phyloP scores from a whole-genome alignment of 1,140 invertebrate genomes.

The Cotesia vestalis region DNA sequence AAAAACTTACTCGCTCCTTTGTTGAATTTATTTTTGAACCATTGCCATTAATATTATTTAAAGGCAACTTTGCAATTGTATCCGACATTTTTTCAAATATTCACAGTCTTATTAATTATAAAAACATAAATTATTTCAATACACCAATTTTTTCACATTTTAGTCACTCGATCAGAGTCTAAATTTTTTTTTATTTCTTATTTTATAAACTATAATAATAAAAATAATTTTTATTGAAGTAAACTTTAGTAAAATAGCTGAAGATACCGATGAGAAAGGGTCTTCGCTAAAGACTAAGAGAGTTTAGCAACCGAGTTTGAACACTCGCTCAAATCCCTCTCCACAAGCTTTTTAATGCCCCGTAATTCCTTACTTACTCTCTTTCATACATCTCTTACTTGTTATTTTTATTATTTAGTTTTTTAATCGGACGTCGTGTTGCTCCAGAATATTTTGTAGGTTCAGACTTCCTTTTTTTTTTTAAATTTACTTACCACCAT shows the following conservation, averaged over 20 bases:
- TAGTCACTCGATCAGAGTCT: no score
- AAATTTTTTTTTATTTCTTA: not conserved
- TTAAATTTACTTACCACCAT: no score
- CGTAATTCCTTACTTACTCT: not conserved
- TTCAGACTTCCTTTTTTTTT: no score
- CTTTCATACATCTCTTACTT: not conserved
- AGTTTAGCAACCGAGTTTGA: slow-evolving; percentile 15
- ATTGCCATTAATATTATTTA: slow-evolving; percentile 48
- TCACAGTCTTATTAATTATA: no score
- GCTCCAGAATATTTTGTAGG: no score
- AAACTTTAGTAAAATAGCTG: no score
- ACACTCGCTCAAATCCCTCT: not conserved
- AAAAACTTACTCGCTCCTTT: slow-evolving; percentile 22
- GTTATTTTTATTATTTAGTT: no score
- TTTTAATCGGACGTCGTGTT: no score
- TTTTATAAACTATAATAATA: not conserved
- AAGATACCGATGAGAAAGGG: slow-evolving; percentile 37
- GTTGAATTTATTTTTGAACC: slow-evolving; percentile 32
- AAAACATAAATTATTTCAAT: slow-evolving; percentile 4
- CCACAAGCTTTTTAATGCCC: not conserved
- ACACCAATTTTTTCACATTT: no score
- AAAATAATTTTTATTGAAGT: no score
- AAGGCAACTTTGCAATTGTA: slow-evolving; percentile 38
- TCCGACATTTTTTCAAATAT: slow-evolving; percentile 45
- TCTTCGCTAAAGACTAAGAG: slow-evolving; percentile 39